Conservation (phyloP, 2,113 vertebrate species). For the Psophia crepitans region DNA sequence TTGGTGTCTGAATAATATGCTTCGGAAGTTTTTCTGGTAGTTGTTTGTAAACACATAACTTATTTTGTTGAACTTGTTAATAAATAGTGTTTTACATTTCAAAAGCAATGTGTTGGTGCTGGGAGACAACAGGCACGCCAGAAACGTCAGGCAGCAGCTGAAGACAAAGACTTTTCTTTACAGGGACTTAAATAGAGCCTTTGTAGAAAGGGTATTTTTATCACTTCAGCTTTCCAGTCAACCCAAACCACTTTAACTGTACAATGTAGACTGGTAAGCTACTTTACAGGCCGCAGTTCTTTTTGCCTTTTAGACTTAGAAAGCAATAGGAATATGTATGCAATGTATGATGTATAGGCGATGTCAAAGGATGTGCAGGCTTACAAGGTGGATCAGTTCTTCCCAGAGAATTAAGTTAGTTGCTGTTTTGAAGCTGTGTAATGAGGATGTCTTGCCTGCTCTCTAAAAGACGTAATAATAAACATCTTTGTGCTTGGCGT, state of each 20-base stretch:
- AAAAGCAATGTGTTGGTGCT: neutral
- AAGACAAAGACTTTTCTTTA: slow-evolving; percentile 40
- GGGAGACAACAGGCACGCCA: neutral
- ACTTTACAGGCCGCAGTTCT: neutral
- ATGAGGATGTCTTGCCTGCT: neutral
- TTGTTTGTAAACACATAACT: slow-evolving; percentile 14
- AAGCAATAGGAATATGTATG: neutral
- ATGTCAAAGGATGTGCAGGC: neutral
- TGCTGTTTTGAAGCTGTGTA: neutral
- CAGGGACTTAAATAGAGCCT: slow-evolving; percentile 4
- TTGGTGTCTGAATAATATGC: neutral
- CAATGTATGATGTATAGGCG: neutral
- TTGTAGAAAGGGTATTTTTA: slow-evolving; percentile 29
- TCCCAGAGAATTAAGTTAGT: neutral
- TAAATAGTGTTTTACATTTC: slow-evolving; percentile 19
- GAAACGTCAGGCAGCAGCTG: neutral
- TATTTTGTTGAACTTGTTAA: slow-evolving; percentile 7
- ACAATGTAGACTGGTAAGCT: neutral
- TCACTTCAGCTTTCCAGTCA: slow-evolving; percentile 1
- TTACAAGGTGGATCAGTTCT: neutral
- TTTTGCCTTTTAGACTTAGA: neutral
- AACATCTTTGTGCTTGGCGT: neutral
- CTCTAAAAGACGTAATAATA: neutral
- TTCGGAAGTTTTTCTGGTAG: neutral
- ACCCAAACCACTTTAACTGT: neutral